Base-by-base conservation (phyloP, 2,797 vertebrate genomes). In the Typhlichthys subterraneus region DNA sequence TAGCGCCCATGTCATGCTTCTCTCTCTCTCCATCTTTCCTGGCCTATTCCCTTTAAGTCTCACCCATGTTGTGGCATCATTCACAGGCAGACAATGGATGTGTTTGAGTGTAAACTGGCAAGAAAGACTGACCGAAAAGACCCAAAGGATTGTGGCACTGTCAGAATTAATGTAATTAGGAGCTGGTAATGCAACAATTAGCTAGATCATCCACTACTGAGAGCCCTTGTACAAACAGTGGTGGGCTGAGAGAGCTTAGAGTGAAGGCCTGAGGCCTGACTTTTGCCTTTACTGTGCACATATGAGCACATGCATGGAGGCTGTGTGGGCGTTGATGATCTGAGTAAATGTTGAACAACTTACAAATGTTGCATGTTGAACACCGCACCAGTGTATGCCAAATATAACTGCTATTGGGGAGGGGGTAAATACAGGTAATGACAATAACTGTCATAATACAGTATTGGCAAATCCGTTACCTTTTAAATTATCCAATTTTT, bases 91-190 rank as follows among this genome's bases (percentile, higher is more conserved):
- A 91, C 81, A 91, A 89, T 87, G 79, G 88, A 85, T 72, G 65
- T 46, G 54, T 69, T 79, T 77, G 81, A 73, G 83, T 76, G 84
- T 85, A 85, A 73, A 76, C 74, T 78, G 12, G 61, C 65, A 69
- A 83, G 52, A 19, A 53, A 57, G 54, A 50, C 47, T 31, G 66
- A 56, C 60, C 46, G 14, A 12, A 54, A 19, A 70, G 81, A 76
- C 72, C 68, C 53, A 72, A 53, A 59, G 64, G 70, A 79, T 80
- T 62, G 75, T 75, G 80, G 74, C 73, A 60, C 67, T 19, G 67
- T 63, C 70, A 54, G 68, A 76, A 79, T 81, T 91, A 85, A 92
- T 91, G 82, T 89, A 80, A 89, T 90, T 85, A 85, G 73, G 61
- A 76, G 61, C 70, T 75, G 38, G 74, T 72, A 64, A 75, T 53